Base-by-base conservation (phyloP, 2,888 invertebrate species). In the Himalopsyche kuldschensis region DNA sequence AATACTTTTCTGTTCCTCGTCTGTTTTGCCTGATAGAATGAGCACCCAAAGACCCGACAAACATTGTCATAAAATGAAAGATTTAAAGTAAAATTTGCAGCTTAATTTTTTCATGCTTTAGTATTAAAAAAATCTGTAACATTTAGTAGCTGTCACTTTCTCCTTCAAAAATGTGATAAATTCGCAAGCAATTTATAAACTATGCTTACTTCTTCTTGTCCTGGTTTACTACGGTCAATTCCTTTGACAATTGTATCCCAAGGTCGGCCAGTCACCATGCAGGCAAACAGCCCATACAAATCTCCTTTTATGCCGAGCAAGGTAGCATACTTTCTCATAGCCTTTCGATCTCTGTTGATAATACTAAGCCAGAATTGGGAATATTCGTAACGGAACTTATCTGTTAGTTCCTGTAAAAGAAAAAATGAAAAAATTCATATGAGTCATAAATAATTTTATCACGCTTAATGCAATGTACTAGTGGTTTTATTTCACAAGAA, bases 341-440 rank as follows among this genome's bases (percentile, higher is more conserved):
- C 95, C 5, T 92, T 91, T 75, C 95, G 93, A 90, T 99, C 95
- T 3, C 96, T 94, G 85, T 95, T 94, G 81, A 99, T 92, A 87
- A 99, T 96, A 83, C 97, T 96, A 83, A 98, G 90, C 99, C 99
- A 99, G 77, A 99, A 91, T 88, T 97, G 96, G 1, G 98, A 96
- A 90, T 99, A 99, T 88, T 97, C 94, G 88, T 96, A 95, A 78
- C 98, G 94, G 88, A 99, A 97, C 87, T 96, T 94, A 86, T 97
- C 95, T 78, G 95, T 94, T 85, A 98, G 90, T 88, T 94, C 94
- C 96, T 97, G 91, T 55, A 93, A 93, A 32, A 15, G 41, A 69
- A 46, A 75, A 31, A 80, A 75, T 41, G 46, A 32, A 27, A 30
- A 75, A 6, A 4, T 20, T 31, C 31, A 30, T 75, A 4, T 24